phyloP scores from a whole-genome alignment of 1,140 invertebrate species.

The Eumaeus atala region DNA sequence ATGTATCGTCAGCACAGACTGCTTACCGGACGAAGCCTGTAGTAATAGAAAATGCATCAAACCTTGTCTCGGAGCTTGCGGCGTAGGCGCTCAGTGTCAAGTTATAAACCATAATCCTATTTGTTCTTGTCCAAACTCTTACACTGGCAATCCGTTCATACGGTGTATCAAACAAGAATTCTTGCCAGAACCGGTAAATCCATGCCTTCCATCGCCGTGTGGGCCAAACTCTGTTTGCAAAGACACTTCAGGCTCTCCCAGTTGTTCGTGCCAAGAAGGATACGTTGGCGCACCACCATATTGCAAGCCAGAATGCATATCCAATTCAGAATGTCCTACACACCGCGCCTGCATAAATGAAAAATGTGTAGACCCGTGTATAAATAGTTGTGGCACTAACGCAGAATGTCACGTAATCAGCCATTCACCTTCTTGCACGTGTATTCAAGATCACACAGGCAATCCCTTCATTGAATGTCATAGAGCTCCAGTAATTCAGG shows the following conservation, averaged over 20 bases:
- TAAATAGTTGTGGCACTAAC: constrained; percentile 76
- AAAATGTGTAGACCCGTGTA: constrained; percentile 78
- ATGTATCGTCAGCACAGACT: constrained; percentile 80
- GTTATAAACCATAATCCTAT: constrained; percentile 86
- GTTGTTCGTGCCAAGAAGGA: constrained; percentile 77
- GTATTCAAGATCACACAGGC: constrained; percentile 76
- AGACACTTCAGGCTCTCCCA: constrained; percentile 74
- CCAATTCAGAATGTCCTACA: constrained; percentile 78
- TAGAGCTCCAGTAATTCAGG: constrained; percentile 57
- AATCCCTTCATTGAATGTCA: constrained; percentile 77
- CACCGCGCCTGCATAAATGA: constrained; percentile 78
- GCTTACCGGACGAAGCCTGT: constrained; percentile 80
- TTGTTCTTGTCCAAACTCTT: constrained; percentile 79
- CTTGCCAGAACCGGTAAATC: constrained; percentile 65
- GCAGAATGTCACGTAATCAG: constrained; percentile 77
- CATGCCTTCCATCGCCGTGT: constrained; percentile 80
- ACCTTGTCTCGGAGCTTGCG: constrained; percentile 83
- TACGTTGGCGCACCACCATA: constrained; percentile 77
- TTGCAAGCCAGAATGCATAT: constrained; percentile 80
- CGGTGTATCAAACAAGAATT: constrained; percentile 73
- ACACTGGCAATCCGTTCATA: constrained; percentile 83
- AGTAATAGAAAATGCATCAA: constrained; percentile 83
- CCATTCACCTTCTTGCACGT: constrained; percentile 78
- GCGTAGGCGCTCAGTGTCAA: constrained; percentile 79
- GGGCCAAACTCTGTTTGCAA: constrained; percentile 79